Base-by-base conservation (phyloP, 2,888 invertebrate species). In the Drosophila leonis region DNA sequence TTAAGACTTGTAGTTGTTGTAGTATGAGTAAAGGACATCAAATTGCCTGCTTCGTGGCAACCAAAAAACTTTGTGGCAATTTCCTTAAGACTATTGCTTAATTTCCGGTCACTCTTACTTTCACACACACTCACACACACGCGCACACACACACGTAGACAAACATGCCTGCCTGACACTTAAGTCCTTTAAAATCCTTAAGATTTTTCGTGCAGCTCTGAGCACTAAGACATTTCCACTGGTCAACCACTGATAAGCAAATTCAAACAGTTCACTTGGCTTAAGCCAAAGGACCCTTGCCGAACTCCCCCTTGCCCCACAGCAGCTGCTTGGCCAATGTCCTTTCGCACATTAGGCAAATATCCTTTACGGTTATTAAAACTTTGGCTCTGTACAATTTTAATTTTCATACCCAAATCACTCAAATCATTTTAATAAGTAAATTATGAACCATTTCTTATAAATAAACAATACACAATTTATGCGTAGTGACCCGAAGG, bases 401-500 rank as follows among this genome's bases (percentile, higher is more conserved):
- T 83, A 83, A 86, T 86, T 88, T 80, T 78, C 80, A 76, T 77
- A 88, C 88, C 88, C 90, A 88, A 88, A 88, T 88, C 90, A 88
- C 86, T 88, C 86, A 56, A 90, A 90, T 90, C 79, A 88, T 90
- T 90, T 83, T 90, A 90, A 88, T 85, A 90, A 90, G 83, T 88
- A 88, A 88, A 89, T 89, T 88, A 88, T 88, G 83, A 88, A 88
- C 82, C 76, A 81, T 82, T 80, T 63, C 80, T 75, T 90, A 88
- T 88, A 83, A 88, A 88, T 88, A 88, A 90, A 85, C 90, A 90
- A 88, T 85, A 88, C 76, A 85, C 88, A 90, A 90, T 90, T 90
- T 90, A 88, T 82, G 75, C 88, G 74, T 9, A 12, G 55, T 69
- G 61, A 81, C 51, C 71, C 72, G 59, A 68, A 56, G 44, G 82